Evolutionary conservation across 2,888 invertebrate species (phyloP).

Genomic region (Arctia plantaginis): DNA sequence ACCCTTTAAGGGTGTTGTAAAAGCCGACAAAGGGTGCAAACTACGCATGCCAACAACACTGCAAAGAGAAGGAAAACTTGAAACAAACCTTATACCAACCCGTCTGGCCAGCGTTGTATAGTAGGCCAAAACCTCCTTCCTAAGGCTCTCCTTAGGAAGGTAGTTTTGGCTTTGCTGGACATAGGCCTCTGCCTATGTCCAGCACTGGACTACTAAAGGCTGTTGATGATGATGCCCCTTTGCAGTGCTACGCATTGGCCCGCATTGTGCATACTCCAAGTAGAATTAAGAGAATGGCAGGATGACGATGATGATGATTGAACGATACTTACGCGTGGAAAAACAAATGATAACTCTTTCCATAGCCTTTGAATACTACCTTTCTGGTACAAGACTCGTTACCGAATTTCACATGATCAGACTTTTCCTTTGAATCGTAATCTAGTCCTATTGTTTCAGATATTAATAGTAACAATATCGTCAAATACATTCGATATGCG

Average conservation of each 20-base stretch:
- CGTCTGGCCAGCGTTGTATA: no score
- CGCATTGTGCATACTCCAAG: neutral
- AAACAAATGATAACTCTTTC: neutral
- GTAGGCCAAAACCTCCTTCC: no score
- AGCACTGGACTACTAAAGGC: no score
- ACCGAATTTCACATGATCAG: neutral
- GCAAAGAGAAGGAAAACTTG: no score
- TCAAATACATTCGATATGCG: neutral
- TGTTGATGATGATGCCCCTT: no score
- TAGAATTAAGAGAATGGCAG: neutral
- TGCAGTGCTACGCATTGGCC: neutral
- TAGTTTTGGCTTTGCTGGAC: no score
- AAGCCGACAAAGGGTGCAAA: no score
- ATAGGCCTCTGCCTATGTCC: no score
- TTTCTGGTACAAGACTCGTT: neutral
- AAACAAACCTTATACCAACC: no score
- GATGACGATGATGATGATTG: neutral
- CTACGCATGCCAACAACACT: no score
- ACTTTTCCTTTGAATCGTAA: constrained; percentile 1
- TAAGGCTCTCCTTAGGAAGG: no score
- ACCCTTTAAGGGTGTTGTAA: no score
- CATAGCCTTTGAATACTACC: constrained; percentile 6
- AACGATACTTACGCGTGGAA: constrained; percentile 7
- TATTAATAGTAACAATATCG: neutral
- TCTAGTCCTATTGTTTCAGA: constrained; percentile 2